Percentiles rank a stretch among this genome's conserved stretches.
These are phyloP conservation scores for Valencia hispanica DNA, from an alignment of 2,797 vertebrate genomes.

Conservation along the genomic window DNA sequence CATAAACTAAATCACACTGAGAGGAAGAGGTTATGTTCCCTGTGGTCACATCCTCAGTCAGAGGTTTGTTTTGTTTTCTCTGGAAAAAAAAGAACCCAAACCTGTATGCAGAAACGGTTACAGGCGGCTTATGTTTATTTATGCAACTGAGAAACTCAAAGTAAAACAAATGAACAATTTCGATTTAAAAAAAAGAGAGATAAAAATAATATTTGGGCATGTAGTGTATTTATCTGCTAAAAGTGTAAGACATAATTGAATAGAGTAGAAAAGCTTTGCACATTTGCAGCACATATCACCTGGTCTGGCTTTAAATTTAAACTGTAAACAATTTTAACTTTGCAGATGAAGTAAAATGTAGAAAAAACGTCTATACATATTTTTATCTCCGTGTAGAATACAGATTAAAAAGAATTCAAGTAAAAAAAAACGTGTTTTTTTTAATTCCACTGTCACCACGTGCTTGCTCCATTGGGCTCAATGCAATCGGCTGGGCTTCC, in stretches of 20 bases:
- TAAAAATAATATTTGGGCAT: not conserved
- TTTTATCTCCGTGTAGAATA: not conserved
- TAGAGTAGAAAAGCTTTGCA: not conserved
- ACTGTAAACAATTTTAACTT: too few relatives aligned
- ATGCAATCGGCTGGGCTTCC: not conserved
- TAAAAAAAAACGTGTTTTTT: not conserved
- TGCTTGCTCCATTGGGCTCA: not conserved
- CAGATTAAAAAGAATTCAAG: not conserved
- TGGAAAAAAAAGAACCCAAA: slow-evolving; percentile 24
- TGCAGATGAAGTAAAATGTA: not conserved
- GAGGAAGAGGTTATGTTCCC: slow-evolving; percentile 53
- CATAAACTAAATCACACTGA: slow-evolving; percentile 30
- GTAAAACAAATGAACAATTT: slow-evolving; percentile 12
- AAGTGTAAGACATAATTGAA: not conserved
- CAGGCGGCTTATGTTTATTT: slow-evolving; percentile 36
- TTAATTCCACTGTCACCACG: not conserved
- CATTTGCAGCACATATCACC: not conserved
- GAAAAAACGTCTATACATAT: not conserved
- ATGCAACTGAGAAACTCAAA: slow-evolving; percentile 20
- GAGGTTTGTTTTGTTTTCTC: slow-evolving; percentile 62
- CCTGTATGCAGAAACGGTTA: slow-evolving; percentile 30
- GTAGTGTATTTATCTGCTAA: not conserved
- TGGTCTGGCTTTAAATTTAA: not conserved
- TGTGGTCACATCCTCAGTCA: slow-evolving; percentile 48
- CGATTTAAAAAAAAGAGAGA: slow-evolving; percentile 14